Base-by-base conservation (phyloP, 2,113 vertebrate genomes). In the Ariopsis seemanni region DNA sequence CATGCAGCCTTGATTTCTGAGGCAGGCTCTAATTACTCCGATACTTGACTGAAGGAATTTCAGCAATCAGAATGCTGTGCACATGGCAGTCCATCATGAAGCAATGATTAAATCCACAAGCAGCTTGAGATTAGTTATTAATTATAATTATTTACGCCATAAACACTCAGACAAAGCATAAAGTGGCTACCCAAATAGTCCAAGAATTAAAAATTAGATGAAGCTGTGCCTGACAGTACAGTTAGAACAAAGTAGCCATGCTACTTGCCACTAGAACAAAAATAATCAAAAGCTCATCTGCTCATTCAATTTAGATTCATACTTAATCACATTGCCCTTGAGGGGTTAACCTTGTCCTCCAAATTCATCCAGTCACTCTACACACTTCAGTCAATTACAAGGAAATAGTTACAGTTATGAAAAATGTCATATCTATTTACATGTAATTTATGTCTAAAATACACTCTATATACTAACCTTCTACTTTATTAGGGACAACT, bases 201-300 rank as follows among this genome's bases (percentile, higher is more conserved):
- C 62, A 34, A 12, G 17, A 34, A 20, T 78, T 69, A 69, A 53
- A 67, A 67, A n/a, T 14, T 57, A 79, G 77, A 14, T 57, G n/a
- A 7, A 17, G 14, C 17, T 67, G n/a, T 34, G 50, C 15, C 9
- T 1, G 20, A 52, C 22, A 62, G 57, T 72, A 20, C n/a, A 48
- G 18, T 22, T 22, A 18, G 75, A 11, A 78, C 74, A 80, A 34
- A 34, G 34, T 53, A 60, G 48, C 17, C 83, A 34, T 42, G 67
- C 67, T 8, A 25, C 77, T 69, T 67, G 17, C 58, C 15, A 62
- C 25, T 75, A 25, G 52, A 42, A 60, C 7, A 60, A 27, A 63
- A 85, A 30, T 30, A 86, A 55, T 79, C 69, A 85, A 58, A 57
- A 15, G 53, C 20, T 42, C 83, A 74, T 71, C 53, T 84, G 27